phyloP scores from a whole-genome alignment of 2,888 invertebrate genomes.

The Steinernema hermaphroditum region DNA sequence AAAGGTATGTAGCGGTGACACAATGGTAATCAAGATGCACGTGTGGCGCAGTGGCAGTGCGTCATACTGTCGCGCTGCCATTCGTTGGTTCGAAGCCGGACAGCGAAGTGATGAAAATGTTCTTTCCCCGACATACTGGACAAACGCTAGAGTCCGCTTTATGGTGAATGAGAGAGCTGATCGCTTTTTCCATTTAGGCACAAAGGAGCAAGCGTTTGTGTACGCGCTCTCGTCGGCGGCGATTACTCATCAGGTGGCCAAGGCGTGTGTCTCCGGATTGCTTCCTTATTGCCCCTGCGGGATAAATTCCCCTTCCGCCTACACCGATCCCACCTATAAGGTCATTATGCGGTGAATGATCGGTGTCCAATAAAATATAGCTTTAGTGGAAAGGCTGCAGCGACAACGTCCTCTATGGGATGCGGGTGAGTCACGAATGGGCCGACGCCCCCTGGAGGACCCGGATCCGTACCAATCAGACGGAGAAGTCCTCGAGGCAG shows the following conservation, averaged over 20 bases:
- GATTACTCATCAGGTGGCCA: conserved; percentile 77
- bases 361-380: not conserved
- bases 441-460: conserved; percentile 70
- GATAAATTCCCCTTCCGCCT: conserved; percentile 35
- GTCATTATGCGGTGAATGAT: conserved; percentile 19
- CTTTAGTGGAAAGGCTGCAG: conserved; percentile 83
- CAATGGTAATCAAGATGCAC: not conserved
- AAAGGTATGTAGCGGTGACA: conserved; percentile 72
- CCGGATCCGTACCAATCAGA: not conserved
- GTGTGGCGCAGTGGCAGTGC: conserved; percentile 29
- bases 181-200: conserved; percentile 72
- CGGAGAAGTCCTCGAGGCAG: conserved; percentile 6
- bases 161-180: conserved; percentile 32
- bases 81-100: not conserved
- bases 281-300: conserved; percentile 81
- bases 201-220: conserved; percentile 82
- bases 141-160: conserved; percentile 33
- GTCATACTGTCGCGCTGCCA: not conserved
- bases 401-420: conserved; percentile 78
- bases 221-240: conserved; percentile 82
- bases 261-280: conserved; percentile 78
- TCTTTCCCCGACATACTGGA: conserved; percentile 40
- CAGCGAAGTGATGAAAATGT: conserved; percentile 34
- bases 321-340: conserved; percentile 36
- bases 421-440: conserved; percentile 76